These are phyloP conservation scores for Dexiosoma caninum DNA, from an alignment of 2,888 invertebrate genomes.

Conservation along the genomic window DNA sequence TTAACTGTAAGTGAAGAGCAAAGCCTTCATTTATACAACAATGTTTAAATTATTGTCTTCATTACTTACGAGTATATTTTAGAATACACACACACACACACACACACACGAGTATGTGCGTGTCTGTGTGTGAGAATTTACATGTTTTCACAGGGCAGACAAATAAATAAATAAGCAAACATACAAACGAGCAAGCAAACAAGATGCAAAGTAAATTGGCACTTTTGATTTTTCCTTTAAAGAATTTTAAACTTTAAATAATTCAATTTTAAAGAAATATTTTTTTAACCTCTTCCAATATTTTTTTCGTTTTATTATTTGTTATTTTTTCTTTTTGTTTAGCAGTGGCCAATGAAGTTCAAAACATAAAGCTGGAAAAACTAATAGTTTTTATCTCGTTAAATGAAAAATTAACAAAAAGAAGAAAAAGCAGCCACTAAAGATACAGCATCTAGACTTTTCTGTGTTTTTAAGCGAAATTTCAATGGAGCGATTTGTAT, in stretches of 20 bases:
- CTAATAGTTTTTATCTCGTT: constrained; percentile 31
- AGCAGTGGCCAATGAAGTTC: constrained; percentile 37
- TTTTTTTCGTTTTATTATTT: neutral
- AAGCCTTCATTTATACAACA: constrained; percentile 75
- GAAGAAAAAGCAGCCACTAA: neutral
- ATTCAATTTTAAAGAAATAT: constrained; percentile 24
- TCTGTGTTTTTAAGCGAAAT: constrained; percentile 1
- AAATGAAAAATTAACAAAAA: neutral
- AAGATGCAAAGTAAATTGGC: constrained; percentile 58
- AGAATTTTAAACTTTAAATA: constrained; percentile 45
- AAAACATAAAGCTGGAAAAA: constrained; percentile 20
- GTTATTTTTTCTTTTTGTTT: neutral
- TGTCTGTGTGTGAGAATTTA: neutral
- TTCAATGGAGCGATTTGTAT: neutral
- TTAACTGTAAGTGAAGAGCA: constrained; percentile 72
- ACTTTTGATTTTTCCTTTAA: neutral
- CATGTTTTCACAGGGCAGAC: neutral
- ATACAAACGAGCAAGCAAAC: constrained; percentile 28
- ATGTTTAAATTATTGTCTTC: constrained; percentile 74
- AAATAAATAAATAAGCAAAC: constrained; percentile 35
- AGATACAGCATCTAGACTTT: constrained; percentile 42
- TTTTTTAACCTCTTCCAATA: neutral
- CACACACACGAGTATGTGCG: neutral
- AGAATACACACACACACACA: neutral
- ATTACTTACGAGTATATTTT: constrained; percentile 41